Percentiles rank a stretch among this genome's conserved stretches.
Conservation (phyloP, 2,797 vertebrate genomes). For the Pempheris klunzingeri region DNA sequence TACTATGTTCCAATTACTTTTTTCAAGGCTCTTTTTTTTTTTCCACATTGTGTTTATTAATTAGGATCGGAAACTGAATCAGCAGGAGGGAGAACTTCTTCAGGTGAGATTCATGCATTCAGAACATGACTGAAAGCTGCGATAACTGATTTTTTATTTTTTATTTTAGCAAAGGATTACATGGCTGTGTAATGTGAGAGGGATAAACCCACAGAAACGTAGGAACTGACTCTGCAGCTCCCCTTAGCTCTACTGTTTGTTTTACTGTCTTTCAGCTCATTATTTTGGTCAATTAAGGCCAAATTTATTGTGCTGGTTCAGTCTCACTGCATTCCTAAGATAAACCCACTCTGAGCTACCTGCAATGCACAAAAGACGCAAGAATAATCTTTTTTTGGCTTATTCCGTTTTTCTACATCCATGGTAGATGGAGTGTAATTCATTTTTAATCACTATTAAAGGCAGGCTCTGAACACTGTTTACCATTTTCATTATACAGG, state of each 20-base stretch:
- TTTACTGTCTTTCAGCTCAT: background rate
- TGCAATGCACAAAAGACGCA: no score
- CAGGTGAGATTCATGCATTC: background rate
- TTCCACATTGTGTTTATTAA: background rate
- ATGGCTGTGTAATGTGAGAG: background rate
- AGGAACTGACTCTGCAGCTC: background rate
- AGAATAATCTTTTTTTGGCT: no score
- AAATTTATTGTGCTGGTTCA: background rate
- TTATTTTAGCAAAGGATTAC: background rate
- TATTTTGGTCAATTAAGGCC: background rate
- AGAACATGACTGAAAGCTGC: background rate
- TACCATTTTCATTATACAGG: slow-evolving; percentile 39
- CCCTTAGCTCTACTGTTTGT: background rate
- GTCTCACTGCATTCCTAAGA: no score
- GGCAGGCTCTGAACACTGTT: slow-evolving; percentile 31
- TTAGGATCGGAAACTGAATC: background rate
- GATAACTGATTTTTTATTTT: background rate
- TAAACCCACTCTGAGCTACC: no score
- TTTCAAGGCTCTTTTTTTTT: no score
- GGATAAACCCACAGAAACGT: background rate
- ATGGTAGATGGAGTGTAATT: background rate
- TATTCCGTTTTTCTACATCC: background rate
- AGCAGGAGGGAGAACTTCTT: background rate
- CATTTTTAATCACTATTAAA: slow-evolving; percentile 45
- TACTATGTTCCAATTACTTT: slow-evolving; percentile 8